Conservation (phyloP, 2,888 invertebrate species). For the Trissoscelio sp. region DNA sequence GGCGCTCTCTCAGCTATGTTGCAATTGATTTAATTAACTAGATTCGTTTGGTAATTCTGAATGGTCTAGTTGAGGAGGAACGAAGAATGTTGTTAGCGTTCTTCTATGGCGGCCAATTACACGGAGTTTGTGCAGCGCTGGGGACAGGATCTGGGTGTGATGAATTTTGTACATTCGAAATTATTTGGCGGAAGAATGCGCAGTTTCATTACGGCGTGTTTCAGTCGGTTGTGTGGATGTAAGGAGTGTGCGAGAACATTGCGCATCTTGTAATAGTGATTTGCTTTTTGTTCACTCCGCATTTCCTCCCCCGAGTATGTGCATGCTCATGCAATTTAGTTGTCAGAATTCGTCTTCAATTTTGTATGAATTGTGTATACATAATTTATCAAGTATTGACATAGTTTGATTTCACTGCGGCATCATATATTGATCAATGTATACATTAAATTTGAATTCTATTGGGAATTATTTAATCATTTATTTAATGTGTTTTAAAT, state of each 20-base stretch:
- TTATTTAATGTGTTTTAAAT: too few species aligned
- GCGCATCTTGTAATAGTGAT: slow-evolving; percentile 11
- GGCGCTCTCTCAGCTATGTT: slow-evolving; percentile 38
- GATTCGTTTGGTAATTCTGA: slow-evolving; percentile 50
- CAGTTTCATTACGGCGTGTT: slow-evolving; percentile 37
- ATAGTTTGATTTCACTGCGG: too few species aligned
- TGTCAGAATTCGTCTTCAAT: neutral
- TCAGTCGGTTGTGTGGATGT: slow-evolving; percentile 23
- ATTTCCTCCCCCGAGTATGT: neutral
- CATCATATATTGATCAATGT: too few species aligned
- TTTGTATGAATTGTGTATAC: too few species aligned
- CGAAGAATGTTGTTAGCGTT: slow-evolving; percentile 58
- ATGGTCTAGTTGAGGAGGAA: slow-evolving; percentile 35
- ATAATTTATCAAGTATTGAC: too few species aligned
- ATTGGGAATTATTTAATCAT: too few species aligned
- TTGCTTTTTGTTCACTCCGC: neutral
- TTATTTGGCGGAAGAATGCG: slow-evolving; percentile 49
- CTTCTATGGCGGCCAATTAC: slow-evolving; percentile 52
- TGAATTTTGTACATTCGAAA: slow-evolving; percentile 56
- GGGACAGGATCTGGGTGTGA: slow-evolving; percentile 27
- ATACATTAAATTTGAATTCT: too few species aligned
- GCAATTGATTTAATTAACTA: slow-evolving; percentile 66
- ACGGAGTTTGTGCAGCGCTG: neutral
- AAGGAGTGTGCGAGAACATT: slow-evolving; percentile 13
- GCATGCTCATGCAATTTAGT: neutral